Evolutionary conservation across 2,113 vertebrate genomes (phyloP).

Genomic region (Emydura subglobosa): DNA sequence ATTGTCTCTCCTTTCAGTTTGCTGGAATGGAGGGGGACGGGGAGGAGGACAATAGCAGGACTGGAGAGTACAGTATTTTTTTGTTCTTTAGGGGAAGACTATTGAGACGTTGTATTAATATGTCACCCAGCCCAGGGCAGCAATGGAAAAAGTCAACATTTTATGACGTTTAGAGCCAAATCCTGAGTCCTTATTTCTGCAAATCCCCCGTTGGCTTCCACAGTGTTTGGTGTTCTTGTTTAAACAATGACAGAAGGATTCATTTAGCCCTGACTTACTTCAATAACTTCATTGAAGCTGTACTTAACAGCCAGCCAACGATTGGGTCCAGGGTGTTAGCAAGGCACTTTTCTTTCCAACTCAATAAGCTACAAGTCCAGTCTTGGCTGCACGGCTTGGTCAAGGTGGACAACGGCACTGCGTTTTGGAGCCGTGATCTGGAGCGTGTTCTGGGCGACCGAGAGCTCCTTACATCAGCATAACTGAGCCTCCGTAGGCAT

Average conservation of each 20-base stretch:
- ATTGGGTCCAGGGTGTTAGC: not conserved
- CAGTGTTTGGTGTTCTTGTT: slow-evolving; percentile 37
- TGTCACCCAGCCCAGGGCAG: not conserved
- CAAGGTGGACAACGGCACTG: accelerated
- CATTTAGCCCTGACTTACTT: slow-evolving; percentile 45
- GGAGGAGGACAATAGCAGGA: no score
- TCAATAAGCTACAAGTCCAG: slow-evolving; percentile 26
- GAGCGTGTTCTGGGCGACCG: not conserved
- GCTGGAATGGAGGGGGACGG: not conserved
- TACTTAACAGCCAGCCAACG: not conserved
- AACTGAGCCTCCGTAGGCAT: not conserved
- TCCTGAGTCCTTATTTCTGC: not conserved
- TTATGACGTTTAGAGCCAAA: not conserved
- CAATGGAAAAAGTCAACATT: not conserved
- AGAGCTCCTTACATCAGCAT: not conserved
- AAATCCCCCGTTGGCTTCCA: not conserved
- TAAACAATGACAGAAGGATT: slow-evolving; percentile 11
- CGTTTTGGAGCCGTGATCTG: not conserved
- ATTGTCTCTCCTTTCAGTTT: not conserved
- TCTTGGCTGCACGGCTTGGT: slow-evolving; percentile 26
- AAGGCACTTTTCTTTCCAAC: not conserved
- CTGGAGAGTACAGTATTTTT: not conserved
- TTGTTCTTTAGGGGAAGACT: not conserved
- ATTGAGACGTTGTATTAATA: not conserved
- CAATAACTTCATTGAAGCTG: slow-evolving; percentile 31